Conservation (phyloP, 1,140 invertebrate genomes). For the Hestina assimilis region DNA sequence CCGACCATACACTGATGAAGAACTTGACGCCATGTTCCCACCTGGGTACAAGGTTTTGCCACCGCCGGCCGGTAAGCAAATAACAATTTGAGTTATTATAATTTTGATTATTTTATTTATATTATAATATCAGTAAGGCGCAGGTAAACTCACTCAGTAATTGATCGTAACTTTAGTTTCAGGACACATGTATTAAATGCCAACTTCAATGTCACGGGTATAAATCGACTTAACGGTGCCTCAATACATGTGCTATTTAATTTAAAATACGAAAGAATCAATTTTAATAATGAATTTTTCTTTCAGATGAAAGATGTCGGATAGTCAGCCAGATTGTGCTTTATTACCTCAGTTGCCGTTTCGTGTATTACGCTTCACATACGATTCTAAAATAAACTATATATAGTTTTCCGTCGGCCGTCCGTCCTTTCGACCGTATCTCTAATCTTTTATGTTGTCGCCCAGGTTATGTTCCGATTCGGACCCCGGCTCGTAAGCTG, state of each 20-base stretch:
- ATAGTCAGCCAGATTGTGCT: constrained; percentile 53
- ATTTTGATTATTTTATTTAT: constrained; percentile 25
- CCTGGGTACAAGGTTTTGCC: constrained; percentile 98
- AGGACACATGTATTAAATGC: constrained; percentile 71
- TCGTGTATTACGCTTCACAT: constrained; percentile 21
- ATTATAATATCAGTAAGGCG: constrained; percentile 20
- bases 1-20: constrained; percentile 96
- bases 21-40: constrained; percentile 98
- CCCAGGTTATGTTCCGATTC: constrained; percentile 94
- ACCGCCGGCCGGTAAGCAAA: constrained; percentile 89
- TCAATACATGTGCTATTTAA: constrained; percentile 60
- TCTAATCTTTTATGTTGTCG: constrained; percentile 46
- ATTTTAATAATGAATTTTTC: constrained; percentile 68
- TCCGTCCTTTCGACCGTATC: constrained; percentile 19
- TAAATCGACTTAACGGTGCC: constrained; percentile 35
- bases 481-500: constrained; percentile 97
- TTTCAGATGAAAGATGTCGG: constrained; percentile 75
- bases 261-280: constrained; percentile 9
- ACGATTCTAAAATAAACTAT: neutral
- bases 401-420: neutral
- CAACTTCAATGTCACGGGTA: constrained; percentile 37
- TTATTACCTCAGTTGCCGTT: constrained; percentile 42
- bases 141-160: constrained; percentile 57
- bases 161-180: constrained; percentile 70
- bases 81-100: constrained; percentile 26